Evolutionary conservation across 1,140 invertebrate species (phyloP).

Genomic region (Orussus abietinus): DNA sequence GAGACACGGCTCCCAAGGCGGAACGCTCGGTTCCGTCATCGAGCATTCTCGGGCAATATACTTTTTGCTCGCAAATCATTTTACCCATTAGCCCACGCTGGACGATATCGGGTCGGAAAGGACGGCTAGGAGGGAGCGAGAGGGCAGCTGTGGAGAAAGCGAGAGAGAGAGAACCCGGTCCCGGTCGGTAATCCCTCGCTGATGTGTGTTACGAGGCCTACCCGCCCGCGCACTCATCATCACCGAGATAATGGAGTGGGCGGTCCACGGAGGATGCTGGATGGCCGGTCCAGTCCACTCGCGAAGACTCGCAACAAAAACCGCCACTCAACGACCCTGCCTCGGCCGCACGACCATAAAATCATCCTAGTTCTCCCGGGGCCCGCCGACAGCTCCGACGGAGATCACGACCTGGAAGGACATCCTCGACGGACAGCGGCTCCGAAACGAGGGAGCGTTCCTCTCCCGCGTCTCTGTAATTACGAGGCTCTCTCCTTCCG

Average conservation of each 20-base stretch:
- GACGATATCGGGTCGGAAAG: slow-evolving; percentile 16
- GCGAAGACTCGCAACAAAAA: slow-evolving; percentile 34
- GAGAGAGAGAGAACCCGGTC: slow-evolving; percentile 6
- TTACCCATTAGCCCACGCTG: slow-evolving; percentile 41
- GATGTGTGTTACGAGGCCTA: slow-evolving; percentile 48
- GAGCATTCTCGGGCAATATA: slow-evolving; percentile 32
- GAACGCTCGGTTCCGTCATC: slow-evolving; percentile 25
- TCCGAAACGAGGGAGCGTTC: too few species aligned
- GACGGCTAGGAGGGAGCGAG: slow-evolving; percentile 7
- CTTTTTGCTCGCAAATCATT: slow-evolving; percentile 49
- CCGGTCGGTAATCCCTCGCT: slow-evolving; percentile 39
- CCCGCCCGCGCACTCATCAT: slow-evolving; percentile 51
- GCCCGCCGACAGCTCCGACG: too few species aligned
- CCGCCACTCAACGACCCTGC: slow-evolving; percentile 42
- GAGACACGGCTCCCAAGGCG: too few species aligned
- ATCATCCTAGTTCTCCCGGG: slow-evolving; percentile 47
- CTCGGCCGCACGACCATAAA: slow-evolving; percentile 40
- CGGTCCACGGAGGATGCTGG: slow-evolving; percentile 42
- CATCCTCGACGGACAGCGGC: too few species aligned
- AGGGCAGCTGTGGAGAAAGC: background rate
- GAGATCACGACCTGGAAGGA: too few species aligned
- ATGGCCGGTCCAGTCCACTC: slow-evolving; percentile 33
- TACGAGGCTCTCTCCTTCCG: too few species aligned
- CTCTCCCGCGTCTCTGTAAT: too few species aligned
- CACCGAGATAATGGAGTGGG: slow-evolving; percentile 52